Conservation (phyloP, 2,113 vertebrate species). For the Machaerirhynchus nigripectus region DNA sequence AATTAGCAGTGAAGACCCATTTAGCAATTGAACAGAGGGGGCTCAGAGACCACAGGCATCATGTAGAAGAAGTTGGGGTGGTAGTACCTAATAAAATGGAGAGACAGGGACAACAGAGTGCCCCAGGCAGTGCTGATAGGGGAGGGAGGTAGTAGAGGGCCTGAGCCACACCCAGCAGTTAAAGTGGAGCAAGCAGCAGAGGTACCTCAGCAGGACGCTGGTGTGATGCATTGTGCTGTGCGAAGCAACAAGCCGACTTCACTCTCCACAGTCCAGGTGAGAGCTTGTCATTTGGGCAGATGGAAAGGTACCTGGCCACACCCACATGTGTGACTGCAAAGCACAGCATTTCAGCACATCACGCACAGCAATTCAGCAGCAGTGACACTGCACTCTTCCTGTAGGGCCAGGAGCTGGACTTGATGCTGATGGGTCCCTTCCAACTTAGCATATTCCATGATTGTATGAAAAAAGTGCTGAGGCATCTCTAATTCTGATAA, state of each 20-base stretch:
- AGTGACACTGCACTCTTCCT: background rate
- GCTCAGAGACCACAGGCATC: background rate
- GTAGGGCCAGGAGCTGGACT: background rate
- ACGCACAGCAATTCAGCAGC: background rate
- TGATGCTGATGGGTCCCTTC: background rate
- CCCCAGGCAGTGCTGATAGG: background rate
- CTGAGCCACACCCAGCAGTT: background rate
- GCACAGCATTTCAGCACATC: too few species aligned
- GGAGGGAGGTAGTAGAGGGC: background rate
- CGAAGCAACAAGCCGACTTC: background rate
- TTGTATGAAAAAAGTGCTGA: background rate
- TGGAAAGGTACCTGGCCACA: background rate
- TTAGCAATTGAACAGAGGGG: background rate
- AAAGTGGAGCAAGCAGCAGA: background rate
- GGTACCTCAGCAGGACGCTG: accelerated
- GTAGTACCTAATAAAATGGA: background rate
- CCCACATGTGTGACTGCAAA: background rate
- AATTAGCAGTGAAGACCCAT: background rate
- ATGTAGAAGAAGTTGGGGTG: background rate
- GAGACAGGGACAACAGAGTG: background rate
- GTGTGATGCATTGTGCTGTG: background rate
- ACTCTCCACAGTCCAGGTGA: background rate
- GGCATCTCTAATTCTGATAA: background rate
- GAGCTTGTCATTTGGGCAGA: background rate
- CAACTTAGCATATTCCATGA: background rate